Evolutionary conservation across 64 coral and sea anemone species (phyloP).

Genomic region (Acropora yongei): DNA sequence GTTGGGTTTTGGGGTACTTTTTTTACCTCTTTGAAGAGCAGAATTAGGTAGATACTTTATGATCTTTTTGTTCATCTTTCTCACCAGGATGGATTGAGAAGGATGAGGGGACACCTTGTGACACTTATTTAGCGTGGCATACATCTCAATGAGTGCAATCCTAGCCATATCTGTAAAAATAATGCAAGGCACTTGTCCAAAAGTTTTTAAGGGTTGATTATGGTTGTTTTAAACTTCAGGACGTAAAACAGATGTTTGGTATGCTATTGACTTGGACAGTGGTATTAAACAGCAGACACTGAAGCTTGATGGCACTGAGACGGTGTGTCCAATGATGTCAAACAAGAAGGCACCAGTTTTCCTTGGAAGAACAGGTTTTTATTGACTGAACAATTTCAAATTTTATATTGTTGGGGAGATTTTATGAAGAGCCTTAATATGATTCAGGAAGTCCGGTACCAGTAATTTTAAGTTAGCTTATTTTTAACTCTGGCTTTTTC

Average conservation of each 20-base stretch:
- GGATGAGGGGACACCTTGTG: too few relatives aligned
- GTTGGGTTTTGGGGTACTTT: too few relatives aligned
- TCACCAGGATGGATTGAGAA: too few relatives aligned
- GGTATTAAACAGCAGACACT: constrained; percentile 95
- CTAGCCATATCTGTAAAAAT: too few relatives aligned
- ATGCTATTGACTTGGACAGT: constrained; percentile 98
- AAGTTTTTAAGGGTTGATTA: not conserved
- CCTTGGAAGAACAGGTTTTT: constrained; percentile 90
- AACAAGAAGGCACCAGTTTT: constrained; percentile 98
- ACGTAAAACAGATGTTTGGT: constrained; percentile 99
- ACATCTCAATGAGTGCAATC: too few relatives aligned
- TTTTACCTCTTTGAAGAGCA: not conserved
- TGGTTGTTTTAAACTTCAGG: constrained; percentile 50
- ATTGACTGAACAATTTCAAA: not conserved
- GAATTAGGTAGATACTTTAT: too few relatives aligned
- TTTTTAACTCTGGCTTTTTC: constrained; percentile 4
- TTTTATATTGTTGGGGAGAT: not conserved
- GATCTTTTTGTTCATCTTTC: too few relatives aligned
- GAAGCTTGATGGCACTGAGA: constrained; percentile 90
- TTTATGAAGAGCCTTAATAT: not conserved
- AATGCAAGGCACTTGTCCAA: too few relatives aligned
- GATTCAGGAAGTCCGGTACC: too few relatives aligned
- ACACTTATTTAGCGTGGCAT: not conserved
- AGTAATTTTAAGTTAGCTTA: too few relatives aligned
- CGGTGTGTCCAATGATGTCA: constrained; percentile 96